Conservation (phyloP, 2,888 invertebrate genomes). For the Drosophila anceps region DNA sequence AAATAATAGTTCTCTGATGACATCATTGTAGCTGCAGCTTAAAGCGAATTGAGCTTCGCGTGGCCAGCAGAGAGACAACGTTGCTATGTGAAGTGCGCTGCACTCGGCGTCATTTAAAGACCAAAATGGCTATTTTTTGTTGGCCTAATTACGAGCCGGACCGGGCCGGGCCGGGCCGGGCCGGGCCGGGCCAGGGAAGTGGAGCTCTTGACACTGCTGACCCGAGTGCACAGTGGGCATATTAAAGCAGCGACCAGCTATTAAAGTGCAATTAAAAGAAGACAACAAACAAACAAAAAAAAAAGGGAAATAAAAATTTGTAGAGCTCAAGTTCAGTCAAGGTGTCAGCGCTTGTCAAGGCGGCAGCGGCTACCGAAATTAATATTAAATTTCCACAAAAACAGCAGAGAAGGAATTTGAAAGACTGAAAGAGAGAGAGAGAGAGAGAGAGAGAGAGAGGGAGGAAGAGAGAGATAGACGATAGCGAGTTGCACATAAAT, state of each 20-base stretch:
- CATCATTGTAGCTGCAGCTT: conserved; percentile 25
- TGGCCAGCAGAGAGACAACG: conserved; percentile 2
- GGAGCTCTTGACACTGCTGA: conserved; percentile 16
- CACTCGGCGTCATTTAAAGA: conserved; percentile 33
- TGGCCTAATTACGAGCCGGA: conserved; percentile 53
- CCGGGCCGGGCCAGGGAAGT: conserved; percentile 16
- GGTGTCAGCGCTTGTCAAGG: conserved; percentile 80
- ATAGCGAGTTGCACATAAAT: conserved; percentile 58
- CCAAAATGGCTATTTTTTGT: conserved; percentile 31
- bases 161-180: conserved; percentile 7
- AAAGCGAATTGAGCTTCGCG: conserved; percentile 8
- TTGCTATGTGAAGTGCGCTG: conserved; percentile 8
- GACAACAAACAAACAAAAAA: background rate
- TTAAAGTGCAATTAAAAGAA: conserved; percentile 75
- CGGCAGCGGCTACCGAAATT: conserved; percentile 65
- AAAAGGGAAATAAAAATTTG: conserved; percentile 34
- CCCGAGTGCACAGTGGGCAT: conserved; percentile 51
- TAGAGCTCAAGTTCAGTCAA: conserved; percentile 66
- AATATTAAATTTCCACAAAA: conserved; percentile 77
- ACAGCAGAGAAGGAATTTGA: conserved; percentile 10
- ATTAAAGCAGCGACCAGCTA: conserved; percentile 67
- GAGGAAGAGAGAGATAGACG: conserved; percentile 3
- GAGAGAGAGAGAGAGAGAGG: background rate
- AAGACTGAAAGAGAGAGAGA: conserved; percentile 6
- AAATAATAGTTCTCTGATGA: conserved; percentile 9